phyloP scores from a whole-genome alignment of 2,113 vertebrate species.

The Hypomesus transpacificus region DNA sequence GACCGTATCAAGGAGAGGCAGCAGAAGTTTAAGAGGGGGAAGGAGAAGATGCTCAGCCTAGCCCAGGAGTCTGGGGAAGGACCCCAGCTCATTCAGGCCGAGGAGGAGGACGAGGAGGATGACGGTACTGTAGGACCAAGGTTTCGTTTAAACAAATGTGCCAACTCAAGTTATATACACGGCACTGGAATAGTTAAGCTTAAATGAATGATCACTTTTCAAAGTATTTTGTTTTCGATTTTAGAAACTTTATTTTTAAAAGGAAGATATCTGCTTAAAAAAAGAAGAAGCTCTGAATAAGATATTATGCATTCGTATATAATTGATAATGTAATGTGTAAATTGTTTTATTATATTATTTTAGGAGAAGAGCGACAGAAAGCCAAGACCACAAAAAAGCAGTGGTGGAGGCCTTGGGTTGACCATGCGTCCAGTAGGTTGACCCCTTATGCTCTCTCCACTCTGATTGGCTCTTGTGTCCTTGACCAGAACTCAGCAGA shows the following conservation, averaged over 20 bases:
- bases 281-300: conserved; percentile 33
- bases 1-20: conserved; percentile 97
- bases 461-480: conserved; percentile 92
- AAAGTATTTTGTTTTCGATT: conserved; percentile 3
- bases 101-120: conserved; percentile 77
- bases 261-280: conserved; percentile 29
- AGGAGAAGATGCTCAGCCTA: conserved; percentile 92
- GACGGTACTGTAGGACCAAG: conserved; percentile 80
- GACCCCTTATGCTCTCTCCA: conserved; percentile 82
- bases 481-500: conserved; percentile 94
- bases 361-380: conserved; percentile 98
- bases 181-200: no score
- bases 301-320: conserved; percentile 20
- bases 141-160: neutral
- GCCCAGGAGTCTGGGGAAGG: conserved; percentile 87
- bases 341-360: conserved; percentile 81
- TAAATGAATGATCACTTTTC: no score
- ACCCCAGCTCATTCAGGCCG: conserved; percentile 68
- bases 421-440: conserved; percentile 99
- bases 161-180: no score
- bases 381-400: conserved; percentile 99
- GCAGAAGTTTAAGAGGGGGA: conserved; percentile 96
- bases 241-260: conserved; percentile 4
- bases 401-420: conserved; percentile 99
- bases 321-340: conserved; percentile 88